Percentiles rank a stretch among this genome's conserved stretches.
Conservation (phyloP, 2,888 invertebrate species). For the Pheosia gnoma region DNA sequence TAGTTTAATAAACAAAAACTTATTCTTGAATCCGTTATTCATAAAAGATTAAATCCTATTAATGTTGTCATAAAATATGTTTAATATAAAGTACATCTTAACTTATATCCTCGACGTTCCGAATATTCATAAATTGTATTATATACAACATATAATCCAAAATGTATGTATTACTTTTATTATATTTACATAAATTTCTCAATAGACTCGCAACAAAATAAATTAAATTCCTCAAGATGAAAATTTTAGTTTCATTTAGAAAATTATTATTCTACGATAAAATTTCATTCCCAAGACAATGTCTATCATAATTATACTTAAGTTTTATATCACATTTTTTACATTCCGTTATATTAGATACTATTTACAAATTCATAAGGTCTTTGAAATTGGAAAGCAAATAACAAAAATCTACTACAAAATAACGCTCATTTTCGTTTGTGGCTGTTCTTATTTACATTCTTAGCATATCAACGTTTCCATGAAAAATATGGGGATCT, state of each 20-base stretch:
- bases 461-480: conserved; percentile 23
- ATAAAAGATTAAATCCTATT: not conserved
- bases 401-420: conserved; percentile 12
- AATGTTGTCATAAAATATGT: not conserved
- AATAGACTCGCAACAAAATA: conserved; percentile 32
- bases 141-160: conserved; percentile 26
- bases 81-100: conserved; percentile 8
- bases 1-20: not conserved
- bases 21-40: not conserved
- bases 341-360: conserved; percentile 36
- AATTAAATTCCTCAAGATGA: conserved; percentile 31
- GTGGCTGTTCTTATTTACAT: conserved; percentile 38
- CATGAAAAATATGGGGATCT: conserved; percentile 31
- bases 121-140: conserved; percentile 16
- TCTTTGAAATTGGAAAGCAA: conserved; percentile 28
- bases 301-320: conserved; percentile 39
- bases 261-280: conserved; percentile 43
- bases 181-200: conserved; percentile 41
- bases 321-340: conserved; percentile 58
- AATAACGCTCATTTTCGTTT: conserved; percentile 14
- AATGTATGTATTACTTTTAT: conserved; percentile 15
- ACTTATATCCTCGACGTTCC: conserved; percentile 17
- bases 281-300: conserved; percentile 34
- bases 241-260: conserved; percentile 45
- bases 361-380: conserved; percentile 45